phyloP scores from a whole-genome alignment of 2,888 invertebrate species.

The Phaonia tiefii region DNA sequence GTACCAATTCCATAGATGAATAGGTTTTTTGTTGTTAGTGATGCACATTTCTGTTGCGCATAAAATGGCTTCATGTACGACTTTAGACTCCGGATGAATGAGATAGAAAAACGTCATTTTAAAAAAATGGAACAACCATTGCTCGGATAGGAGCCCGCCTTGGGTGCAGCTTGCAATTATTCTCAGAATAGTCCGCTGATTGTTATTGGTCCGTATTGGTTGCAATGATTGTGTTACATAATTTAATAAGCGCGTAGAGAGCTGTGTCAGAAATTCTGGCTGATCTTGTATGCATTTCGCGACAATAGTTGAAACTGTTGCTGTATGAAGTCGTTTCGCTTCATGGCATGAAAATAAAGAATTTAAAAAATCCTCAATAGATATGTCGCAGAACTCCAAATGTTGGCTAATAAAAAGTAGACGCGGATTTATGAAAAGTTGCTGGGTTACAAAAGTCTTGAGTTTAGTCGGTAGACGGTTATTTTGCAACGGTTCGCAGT shows the following conservation, averaged over 20 bases:
- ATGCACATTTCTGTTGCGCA: constrained; percentile 77
- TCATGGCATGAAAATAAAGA: constrained; percentile 39
- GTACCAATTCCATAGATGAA: constrained; percentile 79
- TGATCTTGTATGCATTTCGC: constrained; percentile 66
- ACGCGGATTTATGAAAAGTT: constrained; percentile 46
- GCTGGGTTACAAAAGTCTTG: constrained; percentile 48
- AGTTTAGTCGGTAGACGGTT: constrained; percentile 32
- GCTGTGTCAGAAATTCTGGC: constrained; percentile 67
- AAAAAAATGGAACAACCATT: constrained; percentile 78
- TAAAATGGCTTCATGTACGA: constrained; percentile 77
- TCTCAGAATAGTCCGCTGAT: constrained; percentile 71
- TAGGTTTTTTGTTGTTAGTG: constrained; percentile 74
- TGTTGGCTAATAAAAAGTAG: constrained; percentile 66
- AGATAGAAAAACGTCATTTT: constrained; percentile 78
- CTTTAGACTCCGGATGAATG: constrained; percentile 74
- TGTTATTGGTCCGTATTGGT: constrained; percentile 29
- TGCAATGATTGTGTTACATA: constrained; percentile 61
- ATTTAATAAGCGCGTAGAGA: constrained; percentile 68
- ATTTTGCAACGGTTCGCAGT: background rate
- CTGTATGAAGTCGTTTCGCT: constrained; percentile 34
- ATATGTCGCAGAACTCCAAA: constrained; percentile 66
- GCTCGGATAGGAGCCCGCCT: constrained; percentile 71
- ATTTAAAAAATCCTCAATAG: constrained; percentile 39
- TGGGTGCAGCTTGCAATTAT: constrained; percentile 69
- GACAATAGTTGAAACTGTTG: constrained; percentile 65